These are phyloP conservation scores for Pomacea maculata DNA, from an alignment of 1,140 invertebrate genomes.

Conservation along the genomic window DNA sequence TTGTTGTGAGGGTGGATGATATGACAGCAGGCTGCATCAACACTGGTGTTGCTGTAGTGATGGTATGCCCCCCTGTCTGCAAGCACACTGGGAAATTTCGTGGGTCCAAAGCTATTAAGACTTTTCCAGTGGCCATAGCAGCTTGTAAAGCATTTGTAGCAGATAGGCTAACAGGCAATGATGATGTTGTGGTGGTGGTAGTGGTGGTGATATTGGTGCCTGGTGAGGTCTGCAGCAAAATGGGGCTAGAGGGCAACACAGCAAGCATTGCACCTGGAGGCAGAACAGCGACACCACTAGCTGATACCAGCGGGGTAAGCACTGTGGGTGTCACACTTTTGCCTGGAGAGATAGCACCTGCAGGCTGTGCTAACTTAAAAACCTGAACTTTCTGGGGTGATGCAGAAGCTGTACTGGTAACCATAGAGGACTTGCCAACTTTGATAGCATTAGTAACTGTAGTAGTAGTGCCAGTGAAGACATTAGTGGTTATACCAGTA, in stretches of 20 bases:
- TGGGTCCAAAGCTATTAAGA: slow-evolving; percentile 5
- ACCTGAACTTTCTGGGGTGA: background rate
- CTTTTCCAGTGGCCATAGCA: slow-evolving; percentile 7
- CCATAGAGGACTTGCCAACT: background rate
- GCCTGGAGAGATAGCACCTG: background rate
- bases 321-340: background rate
- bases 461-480: background rate
- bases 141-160: slow-evolving; percentile 9
- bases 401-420: no score
- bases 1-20: background rate
- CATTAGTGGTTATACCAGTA: background rate
- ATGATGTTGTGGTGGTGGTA: background rate
- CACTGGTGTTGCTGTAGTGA: background rate
- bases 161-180: background rate
- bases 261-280: slow-evolving; percentile 8
- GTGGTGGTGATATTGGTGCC: background rate
- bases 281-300: slow-evolving; percentile 9
- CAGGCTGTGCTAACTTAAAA: background rate
- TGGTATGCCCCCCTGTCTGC: background rate
- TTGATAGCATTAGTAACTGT: background rate
- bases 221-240: background rate
- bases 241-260: slow-evolving; percentile 1
- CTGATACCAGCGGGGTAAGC: background rate
- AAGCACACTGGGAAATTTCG: slow-evolving; percentile 6
- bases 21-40: background rate